Evolutionary conservation across 1,140 invertebrate species (phyloP).

Genomic region (Harlomillsia oculata): DNA sequence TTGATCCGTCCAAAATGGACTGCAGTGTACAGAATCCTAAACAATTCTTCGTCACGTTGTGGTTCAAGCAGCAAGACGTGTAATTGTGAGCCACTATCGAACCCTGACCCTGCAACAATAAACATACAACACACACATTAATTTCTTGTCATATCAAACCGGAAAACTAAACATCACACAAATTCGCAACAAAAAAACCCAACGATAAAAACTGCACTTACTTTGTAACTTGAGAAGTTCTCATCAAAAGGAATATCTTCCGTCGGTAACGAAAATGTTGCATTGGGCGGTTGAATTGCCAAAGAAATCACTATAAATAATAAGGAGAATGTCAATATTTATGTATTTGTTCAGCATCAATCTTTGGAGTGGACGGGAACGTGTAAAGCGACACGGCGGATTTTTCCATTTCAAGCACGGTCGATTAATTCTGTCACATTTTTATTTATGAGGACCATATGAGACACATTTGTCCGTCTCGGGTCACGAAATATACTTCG

Average conservation of each 20-base stretch:
- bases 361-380: no score
- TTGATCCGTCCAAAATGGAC: conserved; percentile 65
- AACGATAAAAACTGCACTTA: no score
- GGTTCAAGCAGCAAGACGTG: conserved; percentile 59
- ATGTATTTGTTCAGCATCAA: conserved; percentile 1
- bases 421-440: no score
- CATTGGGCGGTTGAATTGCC: conserved; percentile 20
- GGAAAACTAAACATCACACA: not conserved
- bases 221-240: conserved; percentile 23
- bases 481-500: no score
- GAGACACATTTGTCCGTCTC: no score
- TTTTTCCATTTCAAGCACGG: no score
- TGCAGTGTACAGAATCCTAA: conserved; percentile 72
- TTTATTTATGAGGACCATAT: no score
- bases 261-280: conserved; percentile 9
- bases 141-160: not conserved
- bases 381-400: no score
- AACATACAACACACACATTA: not conserved
- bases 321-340: not conserved
- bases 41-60: conserved; percentile 57
- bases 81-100: conserved; percentile 52
- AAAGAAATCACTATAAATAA: conserved; percentile 46
- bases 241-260: conserved; percentile 25
- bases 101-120: conserved; percentile 21
- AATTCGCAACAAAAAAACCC: not conserved